Evolutionary conservation across 2,888 invertebrate genomes (phyloP).

Genomic region (Drosophila kambysellisi): DNA sequence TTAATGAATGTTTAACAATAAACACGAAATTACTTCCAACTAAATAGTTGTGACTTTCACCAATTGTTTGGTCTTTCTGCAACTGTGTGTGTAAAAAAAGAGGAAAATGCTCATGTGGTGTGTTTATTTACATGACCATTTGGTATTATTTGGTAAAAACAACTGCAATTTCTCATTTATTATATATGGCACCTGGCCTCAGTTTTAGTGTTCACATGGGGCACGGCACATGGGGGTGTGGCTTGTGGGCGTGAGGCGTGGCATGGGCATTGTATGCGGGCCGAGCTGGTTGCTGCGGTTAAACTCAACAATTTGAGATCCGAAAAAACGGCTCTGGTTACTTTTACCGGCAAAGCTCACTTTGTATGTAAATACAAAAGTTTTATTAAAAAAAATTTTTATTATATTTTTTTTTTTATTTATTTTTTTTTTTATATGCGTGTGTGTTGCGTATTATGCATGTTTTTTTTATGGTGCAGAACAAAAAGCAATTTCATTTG

Average conservation of each 20-base stretch:
- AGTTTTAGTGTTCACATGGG: conserved; percentile 64
- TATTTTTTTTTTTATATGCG: conserved; percentile 14
- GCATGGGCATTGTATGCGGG: background rate
- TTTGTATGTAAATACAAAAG: conserved; percentile 75
- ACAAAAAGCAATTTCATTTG: conserved; percentile 71
- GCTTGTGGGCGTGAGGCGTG: conserved; percentile 20
- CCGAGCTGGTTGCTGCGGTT: conserved; percentile 50
- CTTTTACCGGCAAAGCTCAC: conserved; percentile 51
- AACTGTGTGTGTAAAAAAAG: background rate
- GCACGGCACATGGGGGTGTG: conserved; percentile 11
- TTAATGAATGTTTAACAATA: background rate
- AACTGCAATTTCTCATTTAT: conserved; percentile 73
- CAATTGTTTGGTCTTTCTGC: background rate
- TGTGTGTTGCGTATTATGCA: conserved; percentile 30
- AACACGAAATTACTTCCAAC: conserved; percentile 5
- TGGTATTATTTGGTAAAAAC: conserved; percentile 30
- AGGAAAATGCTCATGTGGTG: conserved; percentile 19
- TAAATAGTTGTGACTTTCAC: conserved; percentile 17
- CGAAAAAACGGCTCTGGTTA: conserved; percentile 21
- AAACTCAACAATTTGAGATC: conserved; percentile 50
- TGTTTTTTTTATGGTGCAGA: conserved; percentile 48
- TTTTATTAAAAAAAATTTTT: conserved; percentile 70
- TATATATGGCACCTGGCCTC: conserved; percentile 73
- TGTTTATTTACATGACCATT: conserved; percentile 51
- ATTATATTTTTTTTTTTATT: conserved; percentile 20